Percentiles rank a stretch among this genome's conserved stretches.
Evolutionary conservation across 1,140 invertebrate species (phyloP).

Genomic region (Bombus sibiricus): DNA sequence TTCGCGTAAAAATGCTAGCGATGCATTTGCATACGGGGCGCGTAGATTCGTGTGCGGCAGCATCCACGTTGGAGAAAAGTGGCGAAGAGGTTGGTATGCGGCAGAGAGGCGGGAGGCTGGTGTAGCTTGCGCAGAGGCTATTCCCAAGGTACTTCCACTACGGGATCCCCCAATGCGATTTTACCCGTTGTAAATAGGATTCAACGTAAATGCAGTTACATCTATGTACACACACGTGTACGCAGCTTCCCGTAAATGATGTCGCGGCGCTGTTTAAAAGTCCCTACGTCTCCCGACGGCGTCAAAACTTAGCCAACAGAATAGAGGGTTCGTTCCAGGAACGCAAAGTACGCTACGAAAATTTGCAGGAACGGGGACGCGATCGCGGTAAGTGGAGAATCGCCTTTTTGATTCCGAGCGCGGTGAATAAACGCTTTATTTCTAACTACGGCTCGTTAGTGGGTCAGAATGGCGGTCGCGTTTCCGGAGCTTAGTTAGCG

Average conservation of each 20-base stretch:
- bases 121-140: constrained; percentile 58
- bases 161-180: constrained; percentile 64
- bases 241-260: constrained; percentile 38
- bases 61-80: neutral
- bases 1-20: constrained; percentile 65
- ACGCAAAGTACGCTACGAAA: constrained; percentile 30
- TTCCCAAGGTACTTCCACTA: constrained; percentile 67
- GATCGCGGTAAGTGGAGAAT: constrained; percentile 5
- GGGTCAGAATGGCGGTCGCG: constrained; percentile 12
- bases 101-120: neutral
- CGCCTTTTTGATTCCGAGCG: constrained; percentile 24
- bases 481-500: neutral
- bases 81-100: neutral
- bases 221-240: constrained; percentile 15
- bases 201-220: constrained; percentile 66
- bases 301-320: neutral
- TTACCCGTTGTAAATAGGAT: constrained; percentile 67
- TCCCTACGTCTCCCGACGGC: neutral
- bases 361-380: constrained; percentile 38
- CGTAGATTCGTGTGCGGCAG: neutral
- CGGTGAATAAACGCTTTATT: constrained; percentile 22
- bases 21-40: constrained; percentile 57
- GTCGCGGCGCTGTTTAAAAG: constrained; percentile 59
- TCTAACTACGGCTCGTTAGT: constrained; percentile 18
- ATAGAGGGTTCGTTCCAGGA: neutral